Base-by-base conservation (phyloP, 2,797 vertebrate genomes). In the Calcarius lapponicus region DNA sequence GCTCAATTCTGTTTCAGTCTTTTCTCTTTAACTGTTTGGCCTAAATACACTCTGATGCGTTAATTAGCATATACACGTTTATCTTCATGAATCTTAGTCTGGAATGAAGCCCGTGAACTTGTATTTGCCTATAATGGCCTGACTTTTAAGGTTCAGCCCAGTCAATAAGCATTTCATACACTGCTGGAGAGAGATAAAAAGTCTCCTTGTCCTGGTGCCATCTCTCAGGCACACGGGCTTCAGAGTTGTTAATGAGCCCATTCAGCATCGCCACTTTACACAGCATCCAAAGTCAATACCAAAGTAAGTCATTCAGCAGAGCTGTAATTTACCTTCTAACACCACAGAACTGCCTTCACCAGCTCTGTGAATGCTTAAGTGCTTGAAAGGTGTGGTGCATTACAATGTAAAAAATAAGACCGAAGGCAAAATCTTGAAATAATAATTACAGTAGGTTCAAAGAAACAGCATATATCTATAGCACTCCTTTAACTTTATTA, bases 361-460 rank as follows among this genome's bases (percentile, higher is more conserved):
- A 94, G 80, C 60, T 88, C 95, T 64, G 73, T 86, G 86, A 94
- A 90, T 91, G 92, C 50, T 42, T 87, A 86, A 79, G 32, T 79
- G 42, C 78, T 85, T 60, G 48, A 87, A 80, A 96, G 92, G 75
- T 82, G 87, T 90, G 84, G 64, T 84, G 42, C 40, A 34, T 86
- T 72, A 70, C 45, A 62, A 79, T 82, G 85, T 70, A 67, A 92
- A 97, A 96, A 89, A 34, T 69, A 83, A 82, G 65, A 91, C 86
- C 43, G 14, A 93, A 92, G 75, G 85, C 75, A 93, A 91, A 94
- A 85, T 79, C 34, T 64, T 76, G 74, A 92, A 76, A 73, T 79
- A 81, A 65, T 75, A 90, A 94, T 90, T 95, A 78, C 54, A 69
- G 54, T 50, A 84, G 14, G 62, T 94, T 96, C 94, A 96, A 95